Evolutionary conservation across 2,888 invertebrate species (phyloP), one percentile per base, ranked within the genome.

Genomic region (Halictus quadricinctus): DNA sequence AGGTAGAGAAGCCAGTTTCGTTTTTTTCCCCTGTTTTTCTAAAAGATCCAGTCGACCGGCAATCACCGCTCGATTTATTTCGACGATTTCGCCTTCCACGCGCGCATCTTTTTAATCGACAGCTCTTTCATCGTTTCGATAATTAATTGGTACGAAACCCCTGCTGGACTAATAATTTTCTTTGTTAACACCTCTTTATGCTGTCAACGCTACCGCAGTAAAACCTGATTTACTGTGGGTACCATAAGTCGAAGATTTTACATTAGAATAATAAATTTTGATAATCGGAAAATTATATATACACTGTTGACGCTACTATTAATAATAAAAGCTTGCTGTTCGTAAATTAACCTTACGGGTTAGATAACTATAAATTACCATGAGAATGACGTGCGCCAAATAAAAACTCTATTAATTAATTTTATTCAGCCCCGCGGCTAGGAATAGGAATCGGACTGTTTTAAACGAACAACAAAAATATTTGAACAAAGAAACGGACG

Each of bases 21-120:
- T 72, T 82, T 86, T 81, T 87, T 85, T 72, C 36, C 58, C 60
- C 76, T 69, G 54, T 79, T 80, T 84, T 87, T 72, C 79, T 72
- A 54, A 85, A 88, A 87, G 69, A 64, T 70, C 66, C 50, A 46
- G 43, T 50, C 54, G 72, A 18, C 79, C 48, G 66, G 54, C 70
- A 76, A 80, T 79, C 79, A 75, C 50, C 54, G 25, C 29, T 76
- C 66, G 83, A 82, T 82, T 82, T 82, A 64, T 82, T 54, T 72
- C 76, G 41, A 64, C 21, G 74, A 46, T 46, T 58, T 46, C 58
- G 48, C 76, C 79, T 74, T 73, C 58, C 86, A 48, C 48, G 25
- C 73, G 73, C 43, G 29, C 43, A 12, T 21, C 29, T n/a, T 41
- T 64, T 72, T 36, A 12, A 46, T n/a, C 25, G 15, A 72, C 43